phyloP scores from a whole-genome alignment of 2,113 vertebrate species.

The Felis catus region F.catus_Fca126_mat1.0 CM031414.1:89882501-89883000 shows the following conservation, averaged over 20 bases:
- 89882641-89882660: slow-evolving; percentile 21
- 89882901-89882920: not conserved
- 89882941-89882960: not conserved
- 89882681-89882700: not conserved
- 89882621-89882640: not conserved
- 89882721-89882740: slow-evolving; percentile 7
- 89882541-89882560: slow-evolving; percentile 31
- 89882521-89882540: slow-evolving; percentile 8
- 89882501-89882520: slow-evolving; percentile 37
- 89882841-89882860: slow-evolving; percentile 78
- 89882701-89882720: not conserved
- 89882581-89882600: not conserved
- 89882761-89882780: not conserved
- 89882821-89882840: slow-evolving; percentile 82
- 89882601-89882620: not conserved
- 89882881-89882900: slow-evolving; percentile 70
- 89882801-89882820: slow-evolving; percentile 50
- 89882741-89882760: not conserved
- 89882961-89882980: not conserved
- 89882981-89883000: slow-evolving; percentile 42
- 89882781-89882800: not conserved
- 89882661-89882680: not conserved
- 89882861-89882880: slow-evolving; percentile 81
- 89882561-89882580: slow-evolving; percentile 32
- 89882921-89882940: rapidly evolving